Percentiles rank a stretch among this genome's conserved stretches.
Conservation (phyloP, 2,113 vertebrate genomes). For the Pipa parva region DNA sequence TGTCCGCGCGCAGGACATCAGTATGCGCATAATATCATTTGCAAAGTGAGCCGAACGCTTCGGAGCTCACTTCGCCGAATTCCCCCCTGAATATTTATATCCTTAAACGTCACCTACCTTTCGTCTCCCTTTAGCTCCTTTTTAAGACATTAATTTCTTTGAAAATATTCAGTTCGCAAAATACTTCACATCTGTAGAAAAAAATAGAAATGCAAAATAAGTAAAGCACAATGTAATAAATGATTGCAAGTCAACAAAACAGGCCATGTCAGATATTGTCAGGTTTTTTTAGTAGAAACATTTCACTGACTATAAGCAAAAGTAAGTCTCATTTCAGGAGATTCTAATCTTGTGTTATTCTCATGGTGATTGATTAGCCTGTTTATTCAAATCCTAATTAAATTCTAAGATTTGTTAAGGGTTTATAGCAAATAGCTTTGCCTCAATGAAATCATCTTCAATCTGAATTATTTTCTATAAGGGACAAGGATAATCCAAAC, state of each 20-base stretch:
- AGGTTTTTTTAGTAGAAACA: not conserved
- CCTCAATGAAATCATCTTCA: not conserved
- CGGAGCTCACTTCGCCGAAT: no score
- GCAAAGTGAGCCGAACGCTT: no score
- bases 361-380: constrained; percentile 10
- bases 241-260: not conserved
- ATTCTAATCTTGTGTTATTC: constrained; percentile 12
- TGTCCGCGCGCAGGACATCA: no score
- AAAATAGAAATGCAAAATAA: not conserved
- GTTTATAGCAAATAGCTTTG: constrained; percentile 2
- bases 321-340: not conserved
- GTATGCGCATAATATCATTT: no score
- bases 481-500: not conserved
- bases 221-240: not conserved
- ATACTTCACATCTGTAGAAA: not conserved
- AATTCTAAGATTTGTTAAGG: constrained; percentile 10
- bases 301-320: not conserved
- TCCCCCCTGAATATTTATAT: no score
- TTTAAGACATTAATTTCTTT: no score
- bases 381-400: constrained; percentile 23
- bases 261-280: not conserved
- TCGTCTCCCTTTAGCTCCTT: no score
- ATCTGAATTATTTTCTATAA: not conserved
- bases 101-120: no score
- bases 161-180: no score